A percentile compares a stretch with the other conserved stretches of the same genome.
Evolutionary conservation across 1,140 invertebrate genomes (phyloP).

Genomic region (Sinella curviseta): DNA sequence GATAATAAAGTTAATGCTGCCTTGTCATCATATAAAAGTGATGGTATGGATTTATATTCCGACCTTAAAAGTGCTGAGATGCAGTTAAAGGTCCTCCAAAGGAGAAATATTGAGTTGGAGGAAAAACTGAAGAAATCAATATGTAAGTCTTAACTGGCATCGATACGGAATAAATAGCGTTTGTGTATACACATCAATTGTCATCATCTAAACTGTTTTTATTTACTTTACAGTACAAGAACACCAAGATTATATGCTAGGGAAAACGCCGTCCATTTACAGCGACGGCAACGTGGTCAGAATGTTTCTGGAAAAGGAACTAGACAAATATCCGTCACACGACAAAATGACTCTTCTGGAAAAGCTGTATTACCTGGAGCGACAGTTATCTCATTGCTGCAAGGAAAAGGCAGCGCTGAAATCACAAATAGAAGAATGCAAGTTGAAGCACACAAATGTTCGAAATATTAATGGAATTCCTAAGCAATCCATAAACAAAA

Average conservation of each 20-base stretch:
- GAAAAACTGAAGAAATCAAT: conserved; percentile 40
- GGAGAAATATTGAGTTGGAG: conserved; percentile 44
- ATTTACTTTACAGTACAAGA: conserved; percentile 34
- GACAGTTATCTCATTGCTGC: conserved; percentile 47
- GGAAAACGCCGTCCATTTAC: not conserved
- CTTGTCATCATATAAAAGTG: not conserved
- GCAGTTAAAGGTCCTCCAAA: conserved; percentile 42
- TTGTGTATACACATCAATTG: too few species aligned
- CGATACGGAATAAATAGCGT: too few species aligned
- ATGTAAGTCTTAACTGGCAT: conserved; percentile 33
- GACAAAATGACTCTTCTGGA: conserved; percentile 37
- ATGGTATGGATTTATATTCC: not conserved
- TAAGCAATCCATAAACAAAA: too few species aligned
- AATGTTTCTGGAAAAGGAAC: not conserved
- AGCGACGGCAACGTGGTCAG: conserved; percentile 20
- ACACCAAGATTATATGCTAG: conserved; percentile 37
- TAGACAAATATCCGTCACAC: conserved; percentile 28
- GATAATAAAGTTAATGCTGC: conserved; percentile 1
- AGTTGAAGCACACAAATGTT: too few species aligned
- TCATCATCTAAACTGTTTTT: not conserved
- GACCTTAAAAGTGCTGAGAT: conserved; percentile 42
- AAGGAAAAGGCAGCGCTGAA: conserved; percentile 47
- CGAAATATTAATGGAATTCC: too few species aligned
- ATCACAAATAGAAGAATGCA: conserved; percentile 39
- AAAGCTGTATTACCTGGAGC: conserved; percentile 41